phyloP scores from a whole-genome alignment of 1,140 invertebrate genomes.

The Halictus rubicundus region DNA sequence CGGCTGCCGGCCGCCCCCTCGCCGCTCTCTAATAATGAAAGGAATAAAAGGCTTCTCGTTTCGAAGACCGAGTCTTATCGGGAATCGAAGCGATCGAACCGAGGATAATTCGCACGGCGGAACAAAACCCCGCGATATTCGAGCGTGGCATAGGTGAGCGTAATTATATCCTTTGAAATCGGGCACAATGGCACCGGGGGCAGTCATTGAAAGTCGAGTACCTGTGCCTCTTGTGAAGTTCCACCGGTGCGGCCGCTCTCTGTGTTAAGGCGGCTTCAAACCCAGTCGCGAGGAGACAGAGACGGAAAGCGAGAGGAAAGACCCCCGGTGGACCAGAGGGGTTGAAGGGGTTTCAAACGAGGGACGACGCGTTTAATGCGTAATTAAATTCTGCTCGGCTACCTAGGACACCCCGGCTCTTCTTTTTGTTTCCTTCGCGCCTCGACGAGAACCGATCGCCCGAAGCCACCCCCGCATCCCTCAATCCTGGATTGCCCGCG shows the following conservation, averaged over 20 bases:
- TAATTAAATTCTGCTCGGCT: slow-evolving; percentile 49
- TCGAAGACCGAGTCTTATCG: slow-evolving; percentile 58
- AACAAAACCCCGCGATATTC: slow-evolving; percentile 66
- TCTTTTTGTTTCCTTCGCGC: slow-evolving; percentile 31
- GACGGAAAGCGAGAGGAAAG: slow-evolving; percentile 5
- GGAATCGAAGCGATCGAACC: slow-evolving; percentile 66
- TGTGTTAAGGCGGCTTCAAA: neutral
- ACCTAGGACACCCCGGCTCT: slow-evolving; percentile 17
- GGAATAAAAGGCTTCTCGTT: slow-evolving; percentile 36
- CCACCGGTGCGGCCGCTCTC: slow-evolving; percentile 48
- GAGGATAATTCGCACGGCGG: slow-evolving; percentile 69
- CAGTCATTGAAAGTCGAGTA: slow-evolving; percentile 71
- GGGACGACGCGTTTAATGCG: slow-evolving; percentile 46
- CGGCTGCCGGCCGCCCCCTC: slow-evolving; percentile 3
- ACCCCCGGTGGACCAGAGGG: no score
- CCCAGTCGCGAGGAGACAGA: slow-evolving; percentile 11
- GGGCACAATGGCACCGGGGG: slow-evolving; percentile 62
- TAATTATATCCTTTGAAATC: slow-evolving; percentile 72
- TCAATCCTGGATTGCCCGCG: neutral
- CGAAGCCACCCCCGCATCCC: no score
- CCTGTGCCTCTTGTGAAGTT: slow-evolving; percentile 65
- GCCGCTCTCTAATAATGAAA: slow-evolving; percentile 7
- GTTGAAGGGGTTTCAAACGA: no score
- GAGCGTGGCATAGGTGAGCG: slow-evolving; percentile 68
- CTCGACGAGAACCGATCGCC: neutral